Percentiles rank a stretch among this genome's conserved stretches.
Evolutionary conservation across 2,888 invertebrate species (phyloP).

Genomic region (Baronia brevicornis): DNA sequence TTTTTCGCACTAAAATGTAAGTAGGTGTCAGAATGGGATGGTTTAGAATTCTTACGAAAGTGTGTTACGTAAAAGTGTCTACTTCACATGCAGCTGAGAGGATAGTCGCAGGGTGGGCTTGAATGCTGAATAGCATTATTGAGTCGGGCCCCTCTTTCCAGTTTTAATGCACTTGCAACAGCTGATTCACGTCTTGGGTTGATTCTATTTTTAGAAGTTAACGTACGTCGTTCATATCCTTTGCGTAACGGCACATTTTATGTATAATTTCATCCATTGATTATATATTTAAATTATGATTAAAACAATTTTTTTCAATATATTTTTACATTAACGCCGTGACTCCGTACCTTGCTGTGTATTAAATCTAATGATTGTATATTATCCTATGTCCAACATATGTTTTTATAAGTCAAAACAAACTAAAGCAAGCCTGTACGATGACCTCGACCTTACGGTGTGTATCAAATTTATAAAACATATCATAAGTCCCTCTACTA

Average conservation of each 20-base stretch:
- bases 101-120: conserved; percentile 19
- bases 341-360: too few relatives aligned
- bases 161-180: conserved; percentile 40
- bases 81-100: conserved; percentile 12
- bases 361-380: too few relatives aligned
- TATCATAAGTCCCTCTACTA: too few relatives aligned
- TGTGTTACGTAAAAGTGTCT: conserved; percentile 14
- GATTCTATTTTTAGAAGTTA: conserved; percentile 47
- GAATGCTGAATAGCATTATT: conserved; percentile 22
- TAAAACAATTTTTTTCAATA: too few relatives aligned
- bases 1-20: conserved; percentile 1
- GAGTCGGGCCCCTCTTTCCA: conserved; percentile 22
- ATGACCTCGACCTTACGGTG: too few relatives aligned
- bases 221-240: conserved; percentile 33
- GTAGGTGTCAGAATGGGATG: background rate
- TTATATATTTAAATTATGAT: too few relatives aligned
- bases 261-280: too few relatives aligned
- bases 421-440: too few relatives aligned
- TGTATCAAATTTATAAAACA: too few relatives aligned
- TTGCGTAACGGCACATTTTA: background rate
- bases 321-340: too few relatives aligned
- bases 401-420: too few relatives aligned
- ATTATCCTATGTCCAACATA: too few relatives aligned
- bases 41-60: conserved; percentile 5
- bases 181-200: conserved; percentile 50